Percentiles rank a stretch among this genome's conserved stretches.
phyloP scores from a whole-genome alignment of 2,888 invertebrate species.

The Nudaria mundana region DNA sequence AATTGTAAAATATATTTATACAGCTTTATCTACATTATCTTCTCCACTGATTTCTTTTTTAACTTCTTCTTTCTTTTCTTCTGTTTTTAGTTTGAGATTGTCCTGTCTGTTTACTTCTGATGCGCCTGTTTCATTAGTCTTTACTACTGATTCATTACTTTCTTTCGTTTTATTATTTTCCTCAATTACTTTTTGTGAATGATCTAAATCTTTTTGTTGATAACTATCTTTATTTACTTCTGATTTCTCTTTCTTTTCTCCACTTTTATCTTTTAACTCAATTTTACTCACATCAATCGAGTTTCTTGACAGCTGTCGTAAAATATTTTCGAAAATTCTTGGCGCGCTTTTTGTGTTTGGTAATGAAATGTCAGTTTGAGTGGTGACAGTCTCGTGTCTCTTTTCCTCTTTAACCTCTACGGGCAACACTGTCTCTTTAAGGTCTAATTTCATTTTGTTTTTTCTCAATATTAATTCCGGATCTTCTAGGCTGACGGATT shows the following conservation, averaged over 20 bases:
- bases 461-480: constrained; percentile 42
- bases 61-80: neutral
- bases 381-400: constrained; percentile 59
- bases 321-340: constrained; percentile 70
- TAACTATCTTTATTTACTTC: neutral
- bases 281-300: constrained; percentile 53
- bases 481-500: constrained; percentile 31
- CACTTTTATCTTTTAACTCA: constrained; percentile 7
- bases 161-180: neutral
- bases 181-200: neutral
- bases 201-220: neutral
- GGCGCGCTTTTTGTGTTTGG: constrained; percentile 75
- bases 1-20: no score
- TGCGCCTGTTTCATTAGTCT: neutral
- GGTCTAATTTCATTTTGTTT: constrained; percentile 56
- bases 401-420: constrained; percentile 46
- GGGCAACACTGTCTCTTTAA: constrained; percentile 60
- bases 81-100: neutral
- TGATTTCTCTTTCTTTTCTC: constrained; percentile 1
- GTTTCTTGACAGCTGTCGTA: constrained; percentile 63
- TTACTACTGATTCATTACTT: neutral
- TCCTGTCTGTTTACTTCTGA: neutral
- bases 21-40: no score
- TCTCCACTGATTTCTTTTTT: neutral
- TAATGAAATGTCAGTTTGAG: constrained; percentile 72